phyloP scores from a whole-genome alignment of 2,797 vertebrate species.

The Acipenser transmontanus region DNA sequence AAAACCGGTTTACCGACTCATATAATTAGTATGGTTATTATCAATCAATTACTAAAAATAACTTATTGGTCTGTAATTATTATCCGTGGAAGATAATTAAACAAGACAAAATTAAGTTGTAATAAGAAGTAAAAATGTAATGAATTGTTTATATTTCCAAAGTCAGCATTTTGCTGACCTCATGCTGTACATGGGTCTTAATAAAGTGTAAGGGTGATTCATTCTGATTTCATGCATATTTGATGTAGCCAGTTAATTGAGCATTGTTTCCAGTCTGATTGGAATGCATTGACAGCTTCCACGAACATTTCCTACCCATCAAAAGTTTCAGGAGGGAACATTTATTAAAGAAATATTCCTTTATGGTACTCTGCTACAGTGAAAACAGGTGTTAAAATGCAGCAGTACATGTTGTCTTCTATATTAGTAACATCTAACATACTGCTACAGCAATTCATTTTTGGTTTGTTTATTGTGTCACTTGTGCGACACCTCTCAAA shows the following conservation, averaged over 20 bases:
- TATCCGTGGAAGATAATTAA: too few relatives aligned
- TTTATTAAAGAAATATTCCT: slow-evolving; percentile 20
- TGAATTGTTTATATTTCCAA: slow-evolving; percentile 20
- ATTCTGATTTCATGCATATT: slow-evolving; percentile 28
- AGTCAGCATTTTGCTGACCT: slow-evolving; percentile 17
- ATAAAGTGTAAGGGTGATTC: slow-evolving; percentile 3
- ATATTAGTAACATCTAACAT: too few relatives aligned
- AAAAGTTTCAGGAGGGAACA: slow-evolving; percentile 18
- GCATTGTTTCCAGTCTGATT: slow-evolving; percentile 16
- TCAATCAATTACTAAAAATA: too few relatives aligned
- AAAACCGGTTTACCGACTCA: too few relatives aligned
- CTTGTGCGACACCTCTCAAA: too few relatives aligned
- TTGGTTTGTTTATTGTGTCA: too few relatives aligned
- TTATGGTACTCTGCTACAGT: slow-evolving; percentile 18
- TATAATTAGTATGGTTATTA: too few relatives aligned
- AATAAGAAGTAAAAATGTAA: slow-evolving; percentile 13
- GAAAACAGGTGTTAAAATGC: slow-evolving; percentile 23
- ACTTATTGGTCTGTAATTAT: too few relatives aligned
- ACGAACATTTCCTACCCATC: slow-evolving; percentile 16
- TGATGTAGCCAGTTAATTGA: slow-evolving; percentile 24
- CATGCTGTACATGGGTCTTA: slow-evolving; percentile 5
- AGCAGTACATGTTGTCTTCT: neutral
- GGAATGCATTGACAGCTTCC: slow-evolving; percentile 6
- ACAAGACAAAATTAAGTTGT: too few relatives aligned
- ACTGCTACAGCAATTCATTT: too few relatives aligned